These are phyloP conservation scores for Gobionotothen gibberifrons DNA, from an alignment of 2,797 vertebrate species.

Conservation along the genomic window DNA sequence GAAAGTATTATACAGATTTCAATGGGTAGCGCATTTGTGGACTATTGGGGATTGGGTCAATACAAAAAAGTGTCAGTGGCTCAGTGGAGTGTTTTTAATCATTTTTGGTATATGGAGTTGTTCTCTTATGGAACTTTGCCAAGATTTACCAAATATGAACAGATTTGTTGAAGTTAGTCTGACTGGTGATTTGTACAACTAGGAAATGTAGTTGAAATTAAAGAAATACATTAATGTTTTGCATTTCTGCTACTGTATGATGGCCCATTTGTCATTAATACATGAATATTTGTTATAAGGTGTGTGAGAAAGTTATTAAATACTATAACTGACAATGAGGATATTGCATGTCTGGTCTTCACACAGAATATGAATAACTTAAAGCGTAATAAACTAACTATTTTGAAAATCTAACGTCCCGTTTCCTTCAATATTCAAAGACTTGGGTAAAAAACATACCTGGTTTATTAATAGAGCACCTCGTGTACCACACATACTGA, in stretches of 20 bases:
- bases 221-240: background rate
- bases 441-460: slow-evolving; percentile 4
- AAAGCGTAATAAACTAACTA: slow-evolving; percentile 31
- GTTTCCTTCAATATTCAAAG: background rate
- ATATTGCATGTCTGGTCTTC: slow-evolving; percentile 1
- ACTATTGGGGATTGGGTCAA: background rate
- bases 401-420: background rate
- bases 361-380: slow-evolving; percentile 22
- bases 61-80: background rate
- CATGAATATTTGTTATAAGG: background rate
- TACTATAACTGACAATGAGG: slow-evolving; percentile 44
- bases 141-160: slow-evolving; percentile 22
- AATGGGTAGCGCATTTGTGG: background rate
- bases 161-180: too few species aligned
- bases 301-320: background rate
- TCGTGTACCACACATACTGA: slow-evolving; percentile 11
- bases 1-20: background rate
- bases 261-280: background rate
- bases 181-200: slow-evolving; percentile 10
- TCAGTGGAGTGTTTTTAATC: background rate
- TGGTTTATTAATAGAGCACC: slow-evolving; percentile 51
- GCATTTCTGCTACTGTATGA: background rate
- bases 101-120: background rate
- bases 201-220: slow-evolving; percentile 2
- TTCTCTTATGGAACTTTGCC: background rate